Percentiles rank a stretch among this genome's conserved stretches.
These are phyloP conservation scores for Emberiza fucata DNA, from an alignment of 2,113 vertebrate species.

Conservation along the genomic window DNA sequence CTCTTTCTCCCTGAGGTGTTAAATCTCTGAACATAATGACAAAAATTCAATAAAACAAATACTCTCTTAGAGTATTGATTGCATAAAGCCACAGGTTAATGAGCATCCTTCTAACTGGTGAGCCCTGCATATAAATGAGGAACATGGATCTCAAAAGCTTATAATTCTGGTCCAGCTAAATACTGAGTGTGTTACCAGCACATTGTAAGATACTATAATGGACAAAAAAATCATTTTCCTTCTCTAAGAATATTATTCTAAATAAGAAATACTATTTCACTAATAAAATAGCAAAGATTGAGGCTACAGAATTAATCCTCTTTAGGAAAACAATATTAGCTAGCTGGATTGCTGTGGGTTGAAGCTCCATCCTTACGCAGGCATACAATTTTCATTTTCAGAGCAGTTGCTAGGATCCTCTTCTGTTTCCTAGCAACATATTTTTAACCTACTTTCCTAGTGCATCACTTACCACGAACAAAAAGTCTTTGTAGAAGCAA, in stretches of 20 bases:
- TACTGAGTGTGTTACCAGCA: not conserved
- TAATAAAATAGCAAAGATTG: not conserved
- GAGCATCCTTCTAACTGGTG: not conserved
- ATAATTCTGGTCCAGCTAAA: not conserved
- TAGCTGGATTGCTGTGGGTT: not conserved
- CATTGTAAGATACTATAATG: not conserved
- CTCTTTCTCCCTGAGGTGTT: not conserved
- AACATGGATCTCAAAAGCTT: not conserved
- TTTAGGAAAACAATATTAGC: not conserved
- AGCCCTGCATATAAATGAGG: not conserved
- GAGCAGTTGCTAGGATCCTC: conserved; percentile 64
- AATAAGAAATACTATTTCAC: not conserved
- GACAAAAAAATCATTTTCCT: not conserved
- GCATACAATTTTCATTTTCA: conserved; percentile 40
- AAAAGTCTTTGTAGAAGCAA: not conserved
- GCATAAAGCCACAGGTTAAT: not conserved
- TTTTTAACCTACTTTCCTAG: conserved; percentile 65
- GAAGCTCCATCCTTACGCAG: not conserved
- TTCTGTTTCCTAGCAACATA: conserved; percentile 70
- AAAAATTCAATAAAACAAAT: not conserved
- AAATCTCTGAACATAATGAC: not conserved
- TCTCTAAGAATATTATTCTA: not conserved
- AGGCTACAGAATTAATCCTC: not conserved
- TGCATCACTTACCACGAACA: not conserved
- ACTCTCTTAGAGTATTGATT: not conserved